Conservation (phyloP, 1,140 invertebrate species). For the Pseudomyrmex gracilis region DNA sequence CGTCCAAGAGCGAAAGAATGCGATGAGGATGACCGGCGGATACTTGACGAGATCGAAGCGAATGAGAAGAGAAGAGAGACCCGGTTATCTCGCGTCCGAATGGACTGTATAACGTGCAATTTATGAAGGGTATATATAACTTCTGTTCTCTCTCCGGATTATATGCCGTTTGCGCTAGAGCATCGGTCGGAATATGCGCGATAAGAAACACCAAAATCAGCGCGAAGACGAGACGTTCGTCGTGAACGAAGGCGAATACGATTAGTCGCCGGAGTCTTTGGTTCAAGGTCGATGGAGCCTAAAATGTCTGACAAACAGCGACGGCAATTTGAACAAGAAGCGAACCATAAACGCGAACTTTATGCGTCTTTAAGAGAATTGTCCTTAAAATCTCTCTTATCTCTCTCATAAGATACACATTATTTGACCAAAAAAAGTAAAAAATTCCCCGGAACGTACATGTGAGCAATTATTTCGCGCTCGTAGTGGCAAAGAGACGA, state of each 20-base stretch:
- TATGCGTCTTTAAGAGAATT: constrained; percentile 1
- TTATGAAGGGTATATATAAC: constrained; percentile 70
- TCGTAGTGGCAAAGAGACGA: neutral
- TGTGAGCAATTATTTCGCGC: too few relatives aligned
- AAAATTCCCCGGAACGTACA: too few relatives aligned
- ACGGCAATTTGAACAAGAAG: neutral
- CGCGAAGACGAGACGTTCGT: constrained; percentile 13
- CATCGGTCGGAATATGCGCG: constrained; percentile 25
- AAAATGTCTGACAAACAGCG: constrained; percentile 23
- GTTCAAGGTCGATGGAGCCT: constrained; percentile 18
- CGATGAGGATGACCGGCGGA: constrained; percentile 21
- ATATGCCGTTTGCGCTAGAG: constrained; percentile 35
- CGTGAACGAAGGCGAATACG: neutral
- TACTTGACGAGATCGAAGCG: constrained; percentile 2
- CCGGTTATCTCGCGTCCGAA: constrained; percentile 72
- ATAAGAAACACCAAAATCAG: constrained; percentile 63
- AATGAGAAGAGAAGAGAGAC: constrained; percentile 25
- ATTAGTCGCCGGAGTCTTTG: constrained; percentile 8
- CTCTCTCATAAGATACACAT: too few relatives aligned
- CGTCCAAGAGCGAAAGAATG: constrained; percentile 48
- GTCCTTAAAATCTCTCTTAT: neutral
- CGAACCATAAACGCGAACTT: constrained; percentile 18
- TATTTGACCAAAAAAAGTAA: too few relatives aligned
- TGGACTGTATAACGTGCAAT: constrained; percentile 78
- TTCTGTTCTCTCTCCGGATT: constrained; percentile 4